Conservation (phyloP, 2,888 invertebrate species). For the Caradrina kadenii region DNA sequence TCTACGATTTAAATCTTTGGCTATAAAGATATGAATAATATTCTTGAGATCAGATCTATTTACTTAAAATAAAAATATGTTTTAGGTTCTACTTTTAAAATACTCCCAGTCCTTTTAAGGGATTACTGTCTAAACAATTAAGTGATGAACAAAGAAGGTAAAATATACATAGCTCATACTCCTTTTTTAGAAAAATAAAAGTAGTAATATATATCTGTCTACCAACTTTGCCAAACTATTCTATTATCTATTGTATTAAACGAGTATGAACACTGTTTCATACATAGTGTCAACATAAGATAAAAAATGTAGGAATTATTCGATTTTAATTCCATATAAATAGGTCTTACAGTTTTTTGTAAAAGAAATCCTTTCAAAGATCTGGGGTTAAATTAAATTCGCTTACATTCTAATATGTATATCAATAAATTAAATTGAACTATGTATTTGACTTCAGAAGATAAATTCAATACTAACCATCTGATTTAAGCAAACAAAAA, state of each 20-base stretch:
- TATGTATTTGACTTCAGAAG: conserved; percentile 15
- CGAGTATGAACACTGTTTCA: no score
- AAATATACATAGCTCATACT: no score
- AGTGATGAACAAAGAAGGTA: no score
- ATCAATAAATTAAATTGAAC: conserved; percentile 28
- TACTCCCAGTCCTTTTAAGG: neutral
- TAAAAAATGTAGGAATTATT: neutral
- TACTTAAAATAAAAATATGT: neutral
- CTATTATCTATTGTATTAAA: no score
- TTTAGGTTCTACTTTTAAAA: conserved; percentile 10
- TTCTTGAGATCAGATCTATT: conserved; percentile 34
- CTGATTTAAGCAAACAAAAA: conserved; percentile 4
- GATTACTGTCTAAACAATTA: neutral
- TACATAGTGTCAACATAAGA: no score
- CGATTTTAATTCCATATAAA: neutral
- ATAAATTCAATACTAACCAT: neutral
- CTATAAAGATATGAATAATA: conserved; percentile 2
- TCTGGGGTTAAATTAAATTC: neutral
- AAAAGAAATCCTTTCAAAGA: conserved; percentile 5
- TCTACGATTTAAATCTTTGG: no score
- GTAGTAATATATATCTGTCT: no score
- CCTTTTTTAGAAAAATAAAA: no score
- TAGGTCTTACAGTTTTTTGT: neutral
- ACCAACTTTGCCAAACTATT: no score
- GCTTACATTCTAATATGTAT: neutral